Conservation (phyloP, 2,113 vertebrate genomes). For the Dipodomys stephensi region DNA sequence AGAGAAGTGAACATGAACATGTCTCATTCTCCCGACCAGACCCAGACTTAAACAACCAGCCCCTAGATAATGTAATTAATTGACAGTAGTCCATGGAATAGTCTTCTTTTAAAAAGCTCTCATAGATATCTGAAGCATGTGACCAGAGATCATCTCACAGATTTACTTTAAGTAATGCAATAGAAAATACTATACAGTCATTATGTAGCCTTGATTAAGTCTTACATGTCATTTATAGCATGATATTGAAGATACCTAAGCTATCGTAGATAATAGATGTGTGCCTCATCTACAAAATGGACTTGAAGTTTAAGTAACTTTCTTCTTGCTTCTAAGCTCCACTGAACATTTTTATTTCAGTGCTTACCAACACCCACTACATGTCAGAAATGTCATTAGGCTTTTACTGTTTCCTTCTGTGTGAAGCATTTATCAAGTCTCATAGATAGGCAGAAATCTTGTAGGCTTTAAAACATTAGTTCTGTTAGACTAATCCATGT, state of each 20-base stretch:
- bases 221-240: neutral
- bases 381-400: neutral
- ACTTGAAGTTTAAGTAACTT: neutral
- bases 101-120: neutral
- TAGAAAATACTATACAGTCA: neutral
- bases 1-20: neutral
- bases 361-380: neutral
- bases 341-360: neutral
- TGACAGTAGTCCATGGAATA: neutral
- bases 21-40: neutral
- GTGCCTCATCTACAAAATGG: neutral
- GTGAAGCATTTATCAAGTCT: neutral
- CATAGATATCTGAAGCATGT: neutral
- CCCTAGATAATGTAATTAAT: neutral
- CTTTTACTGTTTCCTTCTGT: slow-evolving; percentile 2
- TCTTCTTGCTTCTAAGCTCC: neutral
- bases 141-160: neutral
- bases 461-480: neutral
- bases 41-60: neutral
- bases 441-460: neutral
- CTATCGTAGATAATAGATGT: neutral
- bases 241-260: neutral
- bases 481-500: neutral
- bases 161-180: neutral
- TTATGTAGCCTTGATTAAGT: neutral